phyloP scores from a whole-genome alignment of 2,797 vertebrate species.

The Protonibea diacanthus region DNA sequence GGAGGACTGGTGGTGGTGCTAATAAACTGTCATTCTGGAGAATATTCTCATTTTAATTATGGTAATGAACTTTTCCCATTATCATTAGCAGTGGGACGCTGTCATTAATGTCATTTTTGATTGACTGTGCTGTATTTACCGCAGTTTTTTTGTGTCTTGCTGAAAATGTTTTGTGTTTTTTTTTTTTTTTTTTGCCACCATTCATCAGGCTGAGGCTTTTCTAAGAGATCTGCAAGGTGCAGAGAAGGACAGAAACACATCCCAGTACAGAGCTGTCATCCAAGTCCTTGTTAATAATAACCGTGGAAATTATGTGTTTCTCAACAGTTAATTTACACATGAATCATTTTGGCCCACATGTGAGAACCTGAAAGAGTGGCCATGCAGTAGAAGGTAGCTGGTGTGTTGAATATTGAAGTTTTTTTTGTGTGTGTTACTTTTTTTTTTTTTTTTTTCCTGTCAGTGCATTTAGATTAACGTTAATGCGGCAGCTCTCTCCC shows the following conservation, averaged over 20 bases:
- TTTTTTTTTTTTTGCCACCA: background rate
- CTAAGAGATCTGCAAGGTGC: background rate
- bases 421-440: background rate
- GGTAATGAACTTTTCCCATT: slow-evolving; percentile 57
- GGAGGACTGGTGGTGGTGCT: slow-evolving; percentile 19
- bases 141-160: slow-evolving; percentile 10
- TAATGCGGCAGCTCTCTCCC: slow-evolving; percentile 16
- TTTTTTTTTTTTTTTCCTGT: background rate
- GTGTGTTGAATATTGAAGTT: background rate
- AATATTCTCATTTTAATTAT: slow-evolving; percentile 62
- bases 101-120: slow-evolving; percentile 64
- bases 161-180: background rate
- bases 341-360: background rate
- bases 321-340: slow-evolving; percentile 12
- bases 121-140: slow-evolving; percentile 44
- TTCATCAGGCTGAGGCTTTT: slow-evolving; percentile 17
- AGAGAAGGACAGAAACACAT: slow-evolving; percentile 18
- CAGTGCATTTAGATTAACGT: slow-evolving; percentile 29
- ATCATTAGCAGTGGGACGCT: slow-evolving; percentile 56
- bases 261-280: slow-evolving; percentile 1
- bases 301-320: slow-evolving; percentile 8
- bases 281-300: slow-evolving; percentile 13
- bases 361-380: background rate
- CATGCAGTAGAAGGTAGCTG: no score
- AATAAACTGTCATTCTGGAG: slow-evolving; percentile 47